Base-by-base conservation (phyloP, 1,140 invertebrate species). In the Hormaphis cornu region DNA sequence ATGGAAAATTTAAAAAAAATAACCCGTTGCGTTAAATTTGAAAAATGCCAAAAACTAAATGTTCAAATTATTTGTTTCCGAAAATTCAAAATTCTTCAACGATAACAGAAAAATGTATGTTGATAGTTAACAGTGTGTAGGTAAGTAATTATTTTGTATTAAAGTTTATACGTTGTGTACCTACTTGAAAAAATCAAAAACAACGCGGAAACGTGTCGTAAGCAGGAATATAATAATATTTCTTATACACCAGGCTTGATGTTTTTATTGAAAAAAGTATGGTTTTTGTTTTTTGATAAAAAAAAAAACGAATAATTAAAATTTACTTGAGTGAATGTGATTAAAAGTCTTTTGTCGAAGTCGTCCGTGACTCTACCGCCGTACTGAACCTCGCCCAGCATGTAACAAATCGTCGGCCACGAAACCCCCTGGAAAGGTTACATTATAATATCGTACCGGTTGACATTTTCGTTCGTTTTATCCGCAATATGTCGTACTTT, bases 301-400 rank as follows among this genome's bases (percentile, higher is more conserved):
- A 24, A 58, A 10, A 0, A 59, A 59, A 7, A 1, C 35, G 8
- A 20, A 30, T 22, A 18, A 54, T 33, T 12, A 22, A 3, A 20
- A 61, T 50, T 72, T 73, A 89, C 88, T 70, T 90, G 86, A 0
- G 89, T 90, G 73, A 95, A 95, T 0, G 93, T 95, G 20, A 89
- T 92, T 5, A 97, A 78, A 12, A 97, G 80, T 66, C 93, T 82
- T 78, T 95, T 95, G 77, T 96, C 94, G 78, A 93, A 96, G 76
- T 97, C 94, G 76, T 97, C 95, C 0, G 95, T 97, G 0, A 97
- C 94, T 74, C 95, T 80, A 1, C 95, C 95, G 16, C 95, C 95
- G 77, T 97, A 98, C 77, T 96, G 92, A 72, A 97, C 94, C 80
- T 98, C 94, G 28, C 94, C 94, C 44, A 97, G 86, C 94, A 98